A percentile compares a stretch with the other conserved stretches of the same genome.
Conservation (phyloP, 2,888 invertebrate genomes). For the Phaonia tiefii region DNA sequence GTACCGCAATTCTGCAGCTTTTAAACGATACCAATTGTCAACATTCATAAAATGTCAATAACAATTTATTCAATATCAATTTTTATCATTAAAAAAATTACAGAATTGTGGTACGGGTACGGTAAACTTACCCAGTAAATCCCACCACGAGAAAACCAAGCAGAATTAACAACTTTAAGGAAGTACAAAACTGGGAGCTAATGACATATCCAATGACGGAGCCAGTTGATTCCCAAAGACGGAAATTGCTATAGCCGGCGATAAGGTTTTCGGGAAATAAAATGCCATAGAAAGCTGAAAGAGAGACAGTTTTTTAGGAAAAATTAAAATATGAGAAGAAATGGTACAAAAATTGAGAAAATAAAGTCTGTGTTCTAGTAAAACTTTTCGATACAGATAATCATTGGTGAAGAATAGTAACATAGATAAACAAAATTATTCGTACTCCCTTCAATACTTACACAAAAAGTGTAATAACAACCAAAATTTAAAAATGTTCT, state of each 20-base stretch:
- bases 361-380: too few relatives aligned
- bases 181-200: conserved; percentile 88
- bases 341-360: too few relatives aligned
- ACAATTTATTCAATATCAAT: too few relatives aligned
- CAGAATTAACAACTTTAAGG: conserved; percentile 86
- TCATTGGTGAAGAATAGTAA: too few relatives aligned
- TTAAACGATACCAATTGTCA: too few relatives aligned
- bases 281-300: conserved; percentile 90
- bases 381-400: too few relatives aligned
- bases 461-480: too few relatives aligned
- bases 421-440: too few relatives aligned
- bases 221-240: conserved; percentile 95
- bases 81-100: neutral
- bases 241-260: conserved; percentile 95
- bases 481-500: too few relatives aligned
- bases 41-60: neutral
- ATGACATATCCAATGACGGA: conserved; percentile 92
- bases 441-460: too few relatives aligned
- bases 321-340: conserved; percentile 22
- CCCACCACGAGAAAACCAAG: conserved; percentile 86
- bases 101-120: neutral
- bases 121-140: conserved; percentile 84
- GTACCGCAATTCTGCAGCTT: too few relatives aligned
- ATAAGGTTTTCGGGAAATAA: conserved; percentile 92
- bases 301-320: too few relatives aligned